Conservation (phyloP, 2,888 invertebrate species). For the Eugnorisma glareosa region DNA sequence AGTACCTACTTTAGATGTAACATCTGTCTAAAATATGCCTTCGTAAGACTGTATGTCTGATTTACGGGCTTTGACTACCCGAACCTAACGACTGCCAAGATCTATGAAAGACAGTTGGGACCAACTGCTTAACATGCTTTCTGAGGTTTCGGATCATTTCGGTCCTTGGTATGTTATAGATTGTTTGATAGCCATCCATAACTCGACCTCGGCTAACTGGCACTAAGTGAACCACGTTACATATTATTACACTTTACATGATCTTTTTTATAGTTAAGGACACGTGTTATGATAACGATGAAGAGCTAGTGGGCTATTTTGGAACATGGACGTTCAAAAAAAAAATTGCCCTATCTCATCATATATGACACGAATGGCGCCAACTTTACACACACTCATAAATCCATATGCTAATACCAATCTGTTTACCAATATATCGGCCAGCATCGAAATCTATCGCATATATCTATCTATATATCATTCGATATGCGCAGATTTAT, state of each 20-base stretch:
- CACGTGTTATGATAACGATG: neutral
- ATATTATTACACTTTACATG: neutral
- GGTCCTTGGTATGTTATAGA: too few relatives aligned
- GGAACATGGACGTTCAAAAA: neutral
- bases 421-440: slow-evolving; percentile 5
- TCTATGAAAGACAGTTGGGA: neutral
- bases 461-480: too few relatives aligned
- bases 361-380: neutral
- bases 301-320: neutral
- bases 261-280: neutral
- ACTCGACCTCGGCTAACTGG: neutral
- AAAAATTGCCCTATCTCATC: neutral
- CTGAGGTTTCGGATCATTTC: too few relatives aligned
- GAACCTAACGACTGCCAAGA: neutral
- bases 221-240: neutral
- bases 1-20: neutral
- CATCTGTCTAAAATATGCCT: neutral
- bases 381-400: neutral
- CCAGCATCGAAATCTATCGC: slow-evolving; percentile 18
- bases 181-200: too few relatives aligned
- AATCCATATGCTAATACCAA: slow-evolving; percentile 2
- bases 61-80: too few relatives aligned
- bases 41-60: neutral
- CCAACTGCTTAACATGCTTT: neutral
- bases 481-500: neutral